Base-by-base conservation (phyloP, 64 coral and sea anemone species). In the Stylophora pistillata region DNA sequence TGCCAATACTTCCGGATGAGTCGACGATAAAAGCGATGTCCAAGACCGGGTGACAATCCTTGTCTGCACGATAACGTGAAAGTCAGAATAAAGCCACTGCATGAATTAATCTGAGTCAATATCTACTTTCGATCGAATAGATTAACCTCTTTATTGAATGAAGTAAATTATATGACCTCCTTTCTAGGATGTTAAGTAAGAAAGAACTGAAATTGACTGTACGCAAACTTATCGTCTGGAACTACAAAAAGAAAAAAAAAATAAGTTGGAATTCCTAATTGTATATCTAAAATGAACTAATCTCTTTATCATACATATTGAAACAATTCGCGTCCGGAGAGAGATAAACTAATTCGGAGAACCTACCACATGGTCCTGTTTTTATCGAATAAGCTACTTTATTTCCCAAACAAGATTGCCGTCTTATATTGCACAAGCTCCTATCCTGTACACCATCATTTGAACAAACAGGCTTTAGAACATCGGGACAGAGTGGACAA, bases 1-100 rank as follows among this genome's bases (percentile, higher is more conserved):
- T 3, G 1, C 88, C 64, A 14, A 80, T 54, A 78, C 76, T 81
- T 61, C 76, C 75, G 56, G 88, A 89, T 30, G 88, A 89, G 56
- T 89, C 88, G 10, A 89, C 14, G 56, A 89, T 55, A n/a, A 89
- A 79, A 14, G 88, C 88, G 1, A 89, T 54, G 64, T 89, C 88
- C 15, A 89, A 15, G 1, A 52, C 13, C 10, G 37, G 23, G 5
- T 20, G 32, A 33, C 82, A 86, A 10, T 86, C 63, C 23, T 57
- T 57, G 5, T 80, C 81, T 78, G 55, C 71, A 20, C 21, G 16
- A 32, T 41, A 5, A 21, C 21, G 16, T 14, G 27, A 28, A 63
- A 63, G 16, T 63, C 15, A 18, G 5, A 18, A 5, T 86, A 18
- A 61, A 28, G 12, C 60, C 23, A 15, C 23, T 63, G 7, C 7